These are phyloP conservation scores for Perizoma flavofasciatum DNA, from an alignment of 2,888 invertebrate species.

Conservation along the genomic window DNA sequence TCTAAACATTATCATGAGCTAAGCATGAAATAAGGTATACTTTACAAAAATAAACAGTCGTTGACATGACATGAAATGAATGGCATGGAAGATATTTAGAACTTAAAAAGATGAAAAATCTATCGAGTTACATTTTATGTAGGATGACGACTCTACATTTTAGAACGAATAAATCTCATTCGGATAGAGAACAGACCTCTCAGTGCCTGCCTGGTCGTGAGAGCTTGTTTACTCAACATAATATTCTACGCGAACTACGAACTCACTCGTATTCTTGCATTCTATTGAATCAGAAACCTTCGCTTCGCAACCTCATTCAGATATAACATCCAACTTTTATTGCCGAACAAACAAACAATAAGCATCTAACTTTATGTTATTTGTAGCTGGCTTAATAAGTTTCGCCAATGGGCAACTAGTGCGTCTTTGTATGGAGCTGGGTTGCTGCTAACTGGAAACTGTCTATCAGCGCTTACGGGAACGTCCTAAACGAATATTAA, in stretches of 20 bases:
- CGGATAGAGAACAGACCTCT: slow-evolving; percentile 16
- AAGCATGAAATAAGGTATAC: no score
- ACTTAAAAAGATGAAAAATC: no score
- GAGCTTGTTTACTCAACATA: slow-evolving; percentile 66
- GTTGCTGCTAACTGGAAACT: slow-evolving; percentile 3
- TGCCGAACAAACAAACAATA: slow-evolving; percentile 30
- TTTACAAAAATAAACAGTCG: no score
- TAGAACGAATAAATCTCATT: neutral
- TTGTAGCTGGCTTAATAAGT: slow-evolving; percentile 33
- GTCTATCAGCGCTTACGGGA: neutral
- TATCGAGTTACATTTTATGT: no score
- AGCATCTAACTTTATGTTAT: slow-evolving; percentile 29
- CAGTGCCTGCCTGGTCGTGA: slow-evolving; percentile 41
- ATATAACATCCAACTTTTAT: slow-evolving; percentile 34
- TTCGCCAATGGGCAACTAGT: slow-evolving; percentile 21
- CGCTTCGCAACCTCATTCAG: slow-evolving; percentile 50
- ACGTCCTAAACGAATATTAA: no score
- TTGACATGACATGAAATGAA: no score
- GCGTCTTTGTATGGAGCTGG: neutral
- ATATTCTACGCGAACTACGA: slow-evolving; percentile 54
- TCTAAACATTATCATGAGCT: no score
- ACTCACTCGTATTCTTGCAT: slow-evolving; percentile 54
- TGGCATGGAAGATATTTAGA: no score
- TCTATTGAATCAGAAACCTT: slow-evolving; percentile 61
- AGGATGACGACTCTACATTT: neutral